Evolutionary conservation across 2,113 vertebrate species (phyloP).

Genomic region (Gymnarchus niloticus): DNA sequence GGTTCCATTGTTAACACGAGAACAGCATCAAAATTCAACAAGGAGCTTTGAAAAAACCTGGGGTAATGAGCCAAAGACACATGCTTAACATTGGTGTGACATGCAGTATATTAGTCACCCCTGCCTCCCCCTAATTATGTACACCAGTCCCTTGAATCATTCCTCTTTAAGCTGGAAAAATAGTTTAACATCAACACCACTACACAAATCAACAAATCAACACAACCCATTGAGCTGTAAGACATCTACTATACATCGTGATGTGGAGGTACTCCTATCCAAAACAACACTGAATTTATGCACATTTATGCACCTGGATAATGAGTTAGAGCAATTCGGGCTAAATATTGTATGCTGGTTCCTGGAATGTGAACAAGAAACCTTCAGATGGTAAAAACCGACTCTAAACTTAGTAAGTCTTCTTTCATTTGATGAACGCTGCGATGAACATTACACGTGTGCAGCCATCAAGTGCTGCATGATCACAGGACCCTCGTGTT

Average conservation of each 20-base stretch:
- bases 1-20: neutral
- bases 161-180: neutral
- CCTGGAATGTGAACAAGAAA: neutral
- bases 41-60: neutral
- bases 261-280: neutral
- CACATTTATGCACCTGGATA: neutral
- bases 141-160: neutral
- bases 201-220: neutral
- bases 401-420: too few relatives aligned
- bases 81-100: neutral
- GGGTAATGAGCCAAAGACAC: slow-evolving; percentile 11
- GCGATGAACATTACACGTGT: neutral
- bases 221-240: too few relatives aligned
- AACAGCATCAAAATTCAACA: neutral
- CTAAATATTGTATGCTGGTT: neutral
- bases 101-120: neutral
- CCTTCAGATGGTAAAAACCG: neutral
- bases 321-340: neutral
- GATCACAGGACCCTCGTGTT: neutral
- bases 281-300: neutral
- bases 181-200: neutral
- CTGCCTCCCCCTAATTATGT: neutral
- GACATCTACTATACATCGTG: too few relatives aligned
- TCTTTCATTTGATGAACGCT: neutral
- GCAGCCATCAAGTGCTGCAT: neutral